A percentile compares a stretch with the other conserved stretches of the same genome.
Conservation (phyloP, 92 coral and sea anemone genomes). For the Palythoa grandis region DNA sequence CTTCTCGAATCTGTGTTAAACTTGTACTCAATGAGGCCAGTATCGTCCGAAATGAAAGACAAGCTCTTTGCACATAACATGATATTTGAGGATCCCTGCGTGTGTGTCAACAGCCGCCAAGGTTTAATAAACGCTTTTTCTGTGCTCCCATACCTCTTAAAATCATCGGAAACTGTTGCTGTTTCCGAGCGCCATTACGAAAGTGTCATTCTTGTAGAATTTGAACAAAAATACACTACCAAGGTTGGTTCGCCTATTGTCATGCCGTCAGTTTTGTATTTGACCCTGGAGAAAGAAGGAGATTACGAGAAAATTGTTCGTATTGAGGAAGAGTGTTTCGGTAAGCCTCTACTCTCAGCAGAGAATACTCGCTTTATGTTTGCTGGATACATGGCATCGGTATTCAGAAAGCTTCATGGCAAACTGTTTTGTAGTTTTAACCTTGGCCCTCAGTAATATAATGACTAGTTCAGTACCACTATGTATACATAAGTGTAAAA, state of each 20-base stretch:
- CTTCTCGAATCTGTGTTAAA: neutral
- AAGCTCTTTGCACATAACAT: neutral
- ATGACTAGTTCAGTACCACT: too few species aligned
- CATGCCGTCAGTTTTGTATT: conserved; percentile 2
- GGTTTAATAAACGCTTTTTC: neutral
- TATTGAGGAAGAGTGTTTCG: conserved; percentile 16
- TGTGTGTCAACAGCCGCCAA: neutral
- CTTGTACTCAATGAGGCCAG: neutral
- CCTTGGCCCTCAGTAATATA: neutral
- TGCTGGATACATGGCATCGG: conserved; percentile 2
- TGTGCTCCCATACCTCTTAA: neutral
- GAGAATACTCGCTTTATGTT: neutral
- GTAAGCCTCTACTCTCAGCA: conserved; percentile 9
- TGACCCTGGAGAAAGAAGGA: conserved; percentile 6
- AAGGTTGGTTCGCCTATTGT: conserved; percentile 6
- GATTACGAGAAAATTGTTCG: neutral
- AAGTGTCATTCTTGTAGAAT: neutral
- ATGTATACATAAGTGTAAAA: too few species aligned
- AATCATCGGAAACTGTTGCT: conserved; percentile 18
- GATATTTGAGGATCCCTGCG: neutral
- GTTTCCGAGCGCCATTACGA: neutral
- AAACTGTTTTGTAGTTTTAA: conserved; percentile 1
- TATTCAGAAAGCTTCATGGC: conserved; percentile 18
- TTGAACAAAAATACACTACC: conserved; percentile 13
- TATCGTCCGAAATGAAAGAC: neutral